Evolutionary conservation across 2,113 vertebrate species (phyloP).

Genomic region (Cryptomyrus ogoouensis): DNA sequence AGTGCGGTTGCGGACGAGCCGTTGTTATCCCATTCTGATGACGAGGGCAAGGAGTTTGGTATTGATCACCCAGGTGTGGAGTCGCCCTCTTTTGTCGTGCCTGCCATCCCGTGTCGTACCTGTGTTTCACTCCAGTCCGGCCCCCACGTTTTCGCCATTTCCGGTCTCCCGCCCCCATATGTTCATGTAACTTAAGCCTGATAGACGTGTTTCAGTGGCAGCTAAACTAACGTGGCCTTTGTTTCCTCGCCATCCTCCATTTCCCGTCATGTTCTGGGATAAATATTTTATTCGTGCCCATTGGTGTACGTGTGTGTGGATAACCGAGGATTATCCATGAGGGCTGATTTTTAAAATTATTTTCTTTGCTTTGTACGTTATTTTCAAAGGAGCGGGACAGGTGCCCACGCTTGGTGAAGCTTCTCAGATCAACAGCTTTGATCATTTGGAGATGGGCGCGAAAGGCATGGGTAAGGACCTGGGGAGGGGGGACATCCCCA

Average conservation of each 20-base stretch:
- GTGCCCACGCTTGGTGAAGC: slow-evolving; percentile 54
- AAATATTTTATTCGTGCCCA: neutral
- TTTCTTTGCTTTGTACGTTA: neutral
- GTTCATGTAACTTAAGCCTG: neutral
- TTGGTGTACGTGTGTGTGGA: neutral
- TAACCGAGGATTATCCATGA: neutral
- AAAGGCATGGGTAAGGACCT: slow-evolving; percentile 67
- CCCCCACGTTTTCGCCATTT: neutral
- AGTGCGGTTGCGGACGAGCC: slow-evolving; percentile 20
- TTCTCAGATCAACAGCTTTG: slow-evolving; percentile 66
- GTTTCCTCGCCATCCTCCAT: neutral
- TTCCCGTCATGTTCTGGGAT: neutral
- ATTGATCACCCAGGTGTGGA: slow-evolving; percentile 63
- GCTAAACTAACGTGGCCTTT: neutral
- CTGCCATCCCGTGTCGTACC: slow-evolving; percentile 29
- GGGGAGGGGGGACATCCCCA: neutral
- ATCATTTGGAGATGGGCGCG: slow-evolving; percentile 76
- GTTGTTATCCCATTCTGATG: slow-evolving; percentile 43
- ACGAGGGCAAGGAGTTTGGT: slow-evolving; percentile 50
- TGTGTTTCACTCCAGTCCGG: slow-evolving; percentile 23
- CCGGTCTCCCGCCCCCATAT: neutral
- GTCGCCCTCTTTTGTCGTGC: neutral
- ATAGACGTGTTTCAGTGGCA: neutral
- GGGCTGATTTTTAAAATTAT: neutral
- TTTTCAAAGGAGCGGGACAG: slow-evolving; percentile 33